phyloP scores from a whole-genome alignment of 2,888 invertebrate genomes.

The Hermaeophaga mercurialis region DNA sequence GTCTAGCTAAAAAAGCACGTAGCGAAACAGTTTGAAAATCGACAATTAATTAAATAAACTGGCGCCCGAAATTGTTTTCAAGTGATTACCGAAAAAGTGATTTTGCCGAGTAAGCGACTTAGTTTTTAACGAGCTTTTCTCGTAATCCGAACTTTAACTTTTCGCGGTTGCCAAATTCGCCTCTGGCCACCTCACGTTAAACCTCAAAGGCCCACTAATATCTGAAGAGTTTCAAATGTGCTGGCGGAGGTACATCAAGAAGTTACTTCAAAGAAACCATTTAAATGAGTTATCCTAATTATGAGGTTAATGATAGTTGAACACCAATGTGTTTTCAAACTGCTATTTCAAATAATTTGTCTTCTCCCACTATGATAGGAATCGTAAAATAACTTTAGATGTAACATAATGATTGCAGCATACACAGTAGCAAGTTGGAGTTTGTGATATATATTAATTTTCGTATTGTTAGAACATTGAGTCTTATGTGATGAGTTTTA shows the following conservation, averaged over 20 bases:
- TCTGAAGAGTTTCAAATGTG: conserved; percentile 28
- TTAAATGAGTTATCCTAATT: no score
- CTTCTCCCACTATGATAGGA: no score
- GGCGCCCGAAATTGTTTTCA: conserved; percentile 18
- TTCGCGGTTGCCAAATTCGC: conserved; percentile 12
- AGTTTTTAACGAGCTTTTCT: conserved; percentile 26
- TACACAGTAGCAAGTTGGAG: no score
- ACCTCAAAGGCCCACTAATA: conserved; percentile 25
- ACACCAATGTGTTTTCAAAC: no score
- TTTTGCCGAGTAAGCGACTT: conserved; percentile 26
- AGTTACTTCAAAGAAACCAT: no score
- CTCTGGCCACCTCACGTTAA: neutral
- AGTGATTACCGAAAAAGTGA: conserved; percentile 22
- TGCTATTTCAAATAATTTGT: no score
- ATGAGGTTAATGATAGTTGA: no score
- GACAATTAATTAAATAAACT: conserved; percentile 21
- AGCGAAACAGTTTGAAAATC: conserved; percentile 13
- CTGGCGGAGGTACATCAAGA: conserved; percentile 1
- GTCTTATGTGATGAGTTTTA: no score
- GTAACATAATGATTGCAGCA: no score
- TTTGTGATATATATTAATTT: no score
- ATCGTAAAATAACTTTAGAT: no score
- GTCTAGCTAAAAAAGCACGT: neutral
- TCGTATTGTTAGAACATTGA: no score
- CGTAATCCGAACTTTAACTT: conserved; percentile 22